Conservation (phyloP, 2,888 invertebrate species). For the Spisula subtruncata region DNA sequence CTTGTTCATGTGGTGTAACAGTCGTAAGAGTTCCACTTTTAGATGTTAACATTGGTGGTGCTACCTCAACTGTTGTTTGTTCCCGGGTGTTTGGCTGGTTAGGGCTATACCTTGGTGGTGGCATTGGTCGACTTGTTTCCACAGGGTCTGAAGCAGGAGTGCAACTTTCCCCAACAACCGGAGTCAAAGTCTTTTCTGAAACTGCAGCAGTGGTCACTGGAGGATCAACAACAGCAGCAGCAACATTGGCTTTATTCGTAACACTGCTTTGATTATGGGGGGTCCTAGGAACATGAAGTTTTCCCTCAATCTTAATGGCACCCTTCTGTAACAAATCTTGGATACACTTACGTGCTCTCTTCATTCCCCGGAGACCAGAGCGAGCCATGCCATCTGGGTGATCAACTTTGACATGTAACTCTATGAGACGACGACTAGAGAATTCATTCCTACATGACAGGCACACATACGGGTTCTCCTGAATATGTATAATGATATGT, state of each 20-base stretch:
- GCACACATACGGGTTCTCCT: slow-evolving; percentile 73
- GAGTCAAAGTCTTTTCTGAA: neutral
- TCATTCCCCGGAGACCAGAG: slow-evolving; percentile 74
- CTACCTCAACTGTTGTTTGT: neutral
- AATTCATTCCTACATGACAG: slow-evolving; percentile 71
- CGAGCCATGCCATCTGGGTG: slow-evolving; percentile 70
- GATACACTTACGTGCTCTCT: slow-evolving; percentile 68
- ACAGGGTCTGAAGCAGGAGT: neutral
- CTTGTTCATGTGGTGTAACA: slow-evolving; percentile 19
- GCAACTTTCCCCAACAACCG: neutral
- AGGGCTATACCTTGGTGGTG: slow-evolving; percentile 23
- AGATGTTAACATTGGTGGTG: neutral
- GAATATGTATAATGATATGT: slow-evolving; percentile 74
- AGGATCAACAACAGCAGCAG: neutral
- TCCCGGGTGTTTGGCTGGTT: neutral
- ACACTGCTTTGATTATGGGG: slow-evolving; percentile 41
- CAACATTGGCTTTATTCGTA: neutral
- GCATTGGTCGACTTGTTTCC: slow-evolving; percentile 6
- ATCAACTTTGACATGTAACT: slow-evolving; percentile 70
- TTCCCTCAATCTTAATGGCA: slow-evolving; percentile 57
- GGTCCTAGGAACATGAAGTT: slow-evolving; percentile 51
- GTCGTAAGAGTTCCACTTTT: slow-evolving; percentile 24
- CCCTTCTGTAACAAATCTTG: slow-evolving; percentile 61
- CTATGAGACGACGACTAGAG: slow-evolving; percentile 66
- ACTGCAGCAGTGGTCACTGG: neutral